phyloP scores from a whole-genome alignment of 2,888 invertebrate species.

The Notodonta ziczac region DNA sequence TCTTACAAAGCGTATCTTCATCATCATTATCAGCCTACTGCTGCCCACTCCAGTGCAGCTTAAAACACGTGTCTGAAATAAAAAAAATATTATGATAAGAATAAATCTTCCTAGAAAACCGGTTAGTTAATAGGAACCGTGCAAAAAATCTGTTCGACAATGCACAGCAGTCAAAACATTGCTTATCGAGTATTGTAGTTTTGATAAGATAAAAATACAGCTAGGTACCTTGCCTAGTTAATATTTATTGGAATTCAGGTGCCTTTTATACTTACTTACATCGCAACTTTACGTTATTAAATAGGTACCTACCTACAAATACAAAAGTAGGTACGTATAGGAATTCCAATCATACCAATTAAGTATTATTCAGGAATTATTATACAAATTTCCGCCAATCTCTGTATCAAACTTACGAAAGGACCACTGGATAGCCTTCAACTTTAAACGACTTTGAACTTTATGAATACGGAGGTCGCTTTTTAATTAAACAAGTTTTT shows the following conservation, averaged over 20 bases:
- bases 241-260: not conserved
- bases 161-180: not conserved
- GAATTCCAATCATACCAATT: too few species aligned
- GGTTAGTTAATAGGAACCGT: not conserved
- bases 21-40: too few species aligned
- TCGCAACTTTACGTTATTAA: too few species aligned
- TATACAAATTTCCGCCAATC: not conserved
- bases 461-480: not conserved
- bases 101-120: not conserved
- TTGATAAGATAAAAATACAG: constrained; percentile 1
- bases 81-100: not conserved
- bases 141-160: too few species aligned
- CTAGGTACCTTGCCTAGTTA: not conserved
- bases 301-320: too few species aligned
- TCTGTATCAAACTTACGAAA: not conserved
- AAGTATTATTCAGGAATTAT: not conserved
- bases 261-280: too few species aligned
- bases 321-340: too few species aligned
- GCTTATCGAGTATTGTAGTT: not conserved
- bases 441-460: constrained; percentile 1
- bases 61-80: too few species aligned
- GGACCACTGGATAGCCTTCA: not conserved
- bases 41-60: too few species aligned
- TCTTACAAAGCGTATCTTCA: too few species aligned
- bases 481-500: not conserved